Percentiles rank a stretch among this genome's conserved stretches.
Conservation (phyloP, 1,140 invertebrate species). For the Macrocentrus cingulum region DNA sequence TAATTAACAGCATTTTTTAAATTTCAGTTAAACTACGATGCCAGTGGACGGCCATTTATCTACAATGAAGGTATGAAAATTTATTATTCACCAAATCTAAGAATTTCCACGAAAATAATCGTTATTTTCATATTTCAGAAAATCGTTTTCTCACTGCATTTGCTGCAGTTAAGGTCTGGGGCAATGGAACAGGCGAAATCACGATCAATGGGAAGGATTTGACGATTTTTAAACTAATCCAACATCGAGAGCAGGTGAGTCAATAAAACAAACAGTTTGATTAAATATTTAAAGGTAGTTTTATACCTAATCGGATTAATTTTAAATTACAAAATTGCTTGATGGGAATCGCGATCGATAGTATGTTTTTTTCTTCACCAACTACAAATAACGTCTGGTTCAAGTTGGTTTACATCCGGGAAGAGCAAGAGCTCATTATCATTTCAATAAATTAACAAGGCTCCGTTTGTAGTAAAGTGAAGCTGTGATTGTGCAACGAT, state of each 20-base stretch:
- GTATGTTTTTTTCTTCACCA: too few species aligned
- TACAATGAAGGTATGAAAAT: constrained; percentile 31
- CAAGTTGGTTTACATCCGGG: too few species aligned
- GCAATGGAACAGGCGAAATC: constrained; percentile 80
- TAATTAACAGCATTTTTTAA: too few species aligned
- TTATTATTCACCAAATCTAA: too few species aligned
- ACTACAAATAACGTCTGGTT: too few species aligned
- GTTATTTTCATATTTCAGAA: constrained; percentile 64
- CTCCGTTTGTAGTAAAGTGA: too few species aligned
- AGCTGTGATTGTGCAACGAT: too few species aligned
- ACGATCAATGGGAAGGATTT: constrained; percentile 79
- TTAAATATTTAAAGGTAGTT: background rate
- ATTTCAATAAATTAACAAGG: too few species aligned
- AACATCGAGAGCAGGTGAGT: constrained; percentile 76
- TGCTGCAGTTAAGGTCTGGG: constrained; percentile 68
- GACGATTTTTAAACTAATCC: constrained; percentile 71
- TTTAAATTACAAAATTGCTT: too few species aligned
- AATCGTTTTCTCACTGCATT: constrained; percentile 71
- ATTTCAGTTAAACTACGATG: constrained; percentile 34
- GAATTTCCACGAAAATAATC: background rate
- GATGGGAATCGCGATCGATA: too few species aligned
- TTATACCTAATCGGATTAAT: too few species aligned
- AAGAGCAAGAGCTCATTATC: too few species aligned
- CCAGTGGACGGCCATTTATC: constrained; percentile 34
- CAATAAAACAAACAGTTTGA: constrained; percentile 13